Conservation (phyloP, 2,797 vertebrate species). For the Acipenser ruthenus region DNA sequence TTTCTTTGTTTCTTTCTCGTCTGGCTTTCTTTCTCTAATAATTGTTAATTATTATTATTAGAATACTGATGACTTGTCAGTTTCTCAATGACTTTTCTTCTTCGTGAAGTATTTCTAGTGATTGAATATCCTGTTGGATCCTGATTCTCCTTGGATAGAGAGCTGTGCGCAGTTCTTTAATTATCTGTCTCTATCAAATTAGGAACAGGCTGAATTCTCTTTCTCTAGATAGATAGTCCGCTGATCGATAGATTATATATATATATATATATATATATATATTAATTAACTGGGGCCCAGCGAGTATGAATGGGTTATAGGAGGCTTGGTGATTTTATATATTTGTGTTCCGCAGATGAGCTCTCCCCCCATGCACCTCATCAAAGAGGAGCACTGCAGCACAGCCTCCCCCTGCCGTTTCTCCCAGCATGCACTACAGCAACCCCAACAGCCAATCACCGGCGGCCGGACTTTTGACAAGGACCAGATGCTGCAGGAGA, state of each 20-base stretch:
- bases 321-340: neutral
- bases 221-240: no score
- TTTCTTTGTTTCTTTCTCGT: neutral
- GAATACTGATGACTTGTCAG: neutral
- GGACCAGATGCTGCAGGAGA: slow-evolving; percentile 96
- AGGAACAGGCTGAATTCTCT: no score
- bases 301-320: neutral
- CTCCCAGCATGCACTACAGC: slow-evolving; percentile 25
- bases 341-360: slow-evolving; percentile 41
- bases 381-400: slow-evolving; percentile 66
- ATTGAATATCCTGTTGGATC: neutral
- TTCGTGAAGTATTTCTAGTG: neutral
- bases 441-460: slow-evolving; percentile 18
- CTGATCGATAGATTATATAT: no score
- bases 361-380: slow-evolving; percentile 65
- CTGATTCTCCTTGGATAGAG: neutral
- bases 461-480: slow-evolving; percentile 62
- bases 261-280: no score
- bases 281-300: neutral
- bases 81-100: neutral
- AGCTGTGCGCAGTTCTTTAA: no score
- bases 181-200: no score
- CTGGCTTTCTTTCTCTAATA: no score
- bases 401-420: slow-evolving; percentile 48
- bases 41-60: neutral